Base-by-base conservation (phyloP, 2,113 vertebrate species). In the Corythaeola cristata region DNA sequence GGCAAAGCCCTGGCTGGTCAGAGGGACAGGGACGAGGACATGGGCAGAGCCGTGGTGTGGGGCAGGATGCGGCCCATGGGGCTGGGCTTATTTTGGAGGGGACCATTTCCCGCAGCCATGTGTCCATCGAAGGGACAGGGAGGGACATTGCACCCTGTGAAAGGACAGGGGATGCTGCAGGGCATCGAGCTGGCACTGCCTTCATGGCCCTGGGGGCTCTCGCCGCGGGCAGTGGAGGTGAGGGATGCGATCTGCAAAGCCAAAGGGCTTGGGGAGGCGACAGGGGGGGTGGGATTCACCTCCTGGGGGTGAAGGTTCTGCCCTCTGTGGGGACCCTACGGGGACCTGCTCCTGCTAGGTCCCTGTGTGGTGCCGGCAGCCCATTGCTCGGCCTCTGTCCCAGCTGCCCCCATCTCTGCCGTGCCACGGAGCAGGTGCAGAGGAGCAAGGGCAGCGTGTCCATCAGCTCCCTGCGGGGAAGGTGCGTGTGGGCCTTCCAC, bases 401-500 rank as follows among this genome's bases (percentile, higher is more conserved):
- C 8, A 3, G 16, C 50, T 44, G n/a, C 11, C 41, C 37, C 27
- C 1, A 0, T 28, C 47, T n/a, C 60, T 0, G 3, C 60, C 0
- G 3, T n/a, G 67, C 33, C 9, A 0, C 7, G 6, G 90, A 32
- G 67, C 15, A 23, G 71, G 30, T 9, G 19, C 3, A 8, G 58
- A 35, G 45, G 28, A 59, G 37, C 4, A 6, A 67, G n/a, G 21
- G 33, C 37, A 20, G 24, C 0, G 3, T 45, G 44, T 64, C 56
- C 5, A 0, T 87, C 33, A 62, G 8, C 47, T 50, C 35, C 68
- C 23, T n/a, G 35, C 0, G 1, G 50, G 63, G 15, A 52, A 7
- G 67, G 27, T 3, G 32, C 3, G 1, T 30, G 35, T 23, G 21
- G 27, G 35, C 35, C 32, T 72, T 55, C 82, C 20, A 3, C 0